Base-by-base conservation (phyloP, 2,888 invertebrate species). In the Cinara cedri region DNA sequence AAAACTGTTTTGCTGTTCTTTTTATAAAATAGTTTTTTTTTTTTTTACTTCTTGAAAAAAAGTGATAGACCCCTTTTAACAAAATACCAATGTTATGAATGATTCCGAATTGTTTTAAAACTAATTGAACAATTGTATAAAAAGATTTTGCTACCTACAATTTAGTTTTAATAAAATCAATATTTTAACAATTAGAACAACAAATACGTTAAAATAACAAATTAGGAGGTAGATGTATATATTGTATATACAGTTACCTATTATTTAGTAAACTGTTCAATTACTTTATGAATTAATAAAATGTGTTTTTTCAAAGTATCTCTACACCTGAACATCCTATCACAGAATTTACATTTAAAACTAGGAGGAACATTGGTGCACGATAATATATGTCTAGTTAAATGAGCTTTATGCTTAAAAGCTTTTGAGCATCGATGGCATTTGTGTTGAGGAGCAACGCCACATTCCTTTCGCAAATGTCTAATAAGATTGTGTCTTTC, bases 381-480 rank as follows among this genome's bases (percentile, higher is more conserved):
- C 1, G 75, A 71, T 19, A 70, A n/a, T 10, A 65, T 26, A 55
- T 81, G 76, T 63, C 68, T 71, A 9, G 57, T 68, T 21, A 78
- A 54, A 16, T 65, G 66, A 16, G 81, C 81, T 68, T 83, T 83
- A n/a, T 82, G 82, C 10, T 83, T 82, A n/a, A 82, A 82, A 21
- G 81, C 81, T 62, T 82, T 83, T 11, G 80, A 72, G 21, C 83
- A 83, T 21, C 72, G 72, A 0, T 68, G 76, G 44, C 83, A 83
- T 42, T 66, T 51, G 51, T 82, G 83, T 51, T 81, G 82, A 11
- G 82, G 82, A 21, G 75, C 82, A 19, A 85, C 76, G 14, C 81
- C 81, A n/a, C 82, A 82, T 70, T 82, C 82, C 62, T 81, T 81
- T 60, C 72, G 72, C 57, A 74, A 71, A 49, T 82, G 82, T 21